Conservation (phyloP, 2,797 vertebrate species). For the Poecilia wingei region DNA sequence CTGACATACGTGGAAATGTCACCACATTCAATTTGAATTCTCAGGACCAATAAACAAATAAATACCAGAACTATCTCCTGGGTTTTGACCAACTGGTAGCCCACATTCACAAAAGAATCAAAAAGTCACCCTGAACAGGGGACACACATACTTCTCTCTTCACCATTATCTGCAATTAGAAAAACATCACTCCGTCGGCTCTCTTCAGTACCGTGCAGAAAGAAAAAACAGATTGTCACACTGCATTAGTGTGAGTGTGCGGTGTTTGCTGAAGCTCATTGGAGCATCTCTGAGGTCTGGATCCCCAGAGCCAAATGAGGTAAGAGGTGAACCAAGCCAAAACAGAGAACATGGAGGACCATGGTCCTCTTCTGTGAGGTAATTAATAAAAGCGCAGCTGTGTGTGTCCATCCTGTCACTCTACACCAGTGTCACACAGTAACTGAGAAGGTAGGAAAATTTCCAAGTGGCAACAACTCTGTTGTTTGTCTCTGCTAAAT, state of each 20-base stretch:
- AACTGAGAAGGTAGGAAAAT: background rate
- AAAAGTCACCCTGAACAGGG: conserved; percentile 22
- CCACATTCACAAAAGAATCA: background rate
- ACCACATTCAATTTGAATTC: conserved; percentile 3
- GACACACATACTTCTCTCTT: conserved; percentile 20
- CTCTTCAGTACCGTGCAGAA: conserved; percentile 47
- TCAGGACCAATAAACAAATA: conserved; percentile 6
- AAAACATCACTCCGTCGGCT: conserved; percentile 56
- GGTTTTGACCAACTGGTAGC: background rate
- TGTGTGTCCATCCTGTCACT: background rate
- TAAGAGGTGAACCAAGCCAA: conserved; percentile 41
- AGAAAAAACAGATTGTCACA: conserved; percentile 76
- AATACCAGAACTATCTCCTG: conserved; percentile 21
- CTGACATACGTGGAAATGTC: conserved; percentile 8
- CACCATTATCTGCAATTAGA: conserved; percentile 80
- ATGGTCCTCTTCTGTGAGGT: conserved; percentile 9
- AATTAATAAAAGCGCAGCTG: background rate
- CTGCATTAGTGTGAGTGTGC: conserved; percentile 58
- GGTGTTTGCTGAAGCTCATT: conserved; percentile 64
- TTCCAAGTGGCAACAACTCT: background rate
- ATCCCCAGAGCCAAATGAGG: conserved; percentile 50
- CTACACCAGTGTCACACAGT: background rate
- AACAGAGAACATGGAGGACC: conserved; percentile 8
- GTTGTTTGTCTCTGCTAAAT: background rate
- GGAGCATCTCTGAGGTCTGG: conserved; percentile 60